Base-by-base conservation (phyloP, 1,140 invertebrate species). In the Pemphigus obesinymphae region DNA sequence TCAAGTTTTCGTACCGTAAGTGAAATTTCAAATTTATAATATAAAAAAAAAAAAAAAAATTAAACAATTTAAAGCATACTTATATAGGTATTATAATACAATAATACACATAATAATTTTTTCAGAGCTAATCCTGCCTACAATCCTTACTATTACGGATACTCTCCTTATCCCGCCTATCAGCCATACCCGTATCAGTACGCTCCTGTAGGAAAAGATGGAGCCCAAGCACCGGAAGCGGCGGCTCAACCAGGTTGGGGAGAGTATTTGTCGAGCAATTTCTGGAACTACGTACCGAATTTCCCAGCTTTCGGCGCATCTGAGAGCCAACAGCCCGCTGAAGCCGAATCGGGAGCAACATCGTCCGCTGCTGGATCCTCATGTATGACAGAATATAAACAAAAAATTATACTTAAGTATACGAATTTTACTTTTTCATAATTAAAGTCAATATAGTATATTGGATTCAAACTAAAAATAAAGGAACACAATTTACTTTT, bases 91-190 rank as follows among this genome's bases (percentile, higher is more conserved):
- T 40, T 40, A 40, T 40, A 5, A 40, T 5, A 5, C 10, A 40
- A 40, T 40, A 40, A 40, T 40, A 48, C 11, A 48, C 13, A 13
- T 48, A 48, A 13, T 48, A n/a, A 8, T 53, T 31, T 72, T 58
- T 78, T 29, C 17, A 80, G 76, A 80, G 76, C 76, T 80, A 80
- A 45, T 80, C 76, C 76, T 80, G 40, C 40, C 76, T 63, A 61
- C 13, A 80, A 80, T 13, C 55, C 76, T n/a, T 80, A 80, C 10
- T 80, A 43, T 13, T 45, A 63, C 26, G 76, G 76, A 80, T 61
- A 80, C 26, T 55, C 50, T 26, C 50, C 53, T 4, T 80, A 61
- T 10, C 53, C 75, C 15, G 55, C 75, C 4, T 45, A 61, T 29
- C n/a, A 80, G 17, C 76, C 40, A 20, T 80, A 80, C 55, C 37